Percentiles rank a stretch among this genome's conserved stretches.
Conservation (phyloP, 53 echinoderm and acorn worm species). For the Apostichopus leukothele region DNA sequence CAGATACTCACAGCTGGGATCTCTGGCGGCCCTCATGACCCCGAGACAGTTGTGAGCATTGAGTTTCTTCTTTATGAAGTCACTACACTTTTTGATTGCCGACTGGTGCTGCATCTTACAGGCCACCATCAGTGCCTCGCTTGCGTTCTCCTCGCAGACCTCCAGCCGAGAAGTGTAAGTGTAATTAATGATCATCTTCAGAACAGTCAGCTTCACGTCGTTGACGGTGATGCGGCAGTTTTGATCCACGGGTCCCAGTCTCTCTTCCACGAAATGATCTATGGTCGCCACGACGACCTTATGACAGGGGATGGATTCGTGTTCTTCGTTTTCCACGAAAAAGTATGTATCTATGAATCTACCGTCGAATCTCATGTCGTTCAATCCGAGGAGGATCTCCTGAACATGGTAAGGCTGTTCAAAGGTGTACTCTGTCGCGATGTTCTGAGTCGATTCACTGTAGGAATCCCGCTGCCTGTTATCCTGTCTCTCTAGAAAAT, state of each 20-base stretch:
- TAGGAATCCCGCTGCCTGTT: conserved; percentile 60
- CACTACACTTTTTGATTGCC: conserved; percentile 91
- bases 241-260: conserved; percentile 60
- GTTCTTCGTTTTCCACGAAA: conserved; percentile 54
- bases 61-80: conserved; percentile 82
- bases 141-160: conserved; percentile 90
- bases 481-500: conserved; percentile 86
- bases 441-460: conserved; percentile 62
- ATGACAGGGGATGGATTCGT: conserved; percentile 76
- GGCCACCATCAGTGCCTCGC: conserved; percentile 79
- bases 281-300: conserved; percentile 93
- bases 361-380: conserved; percentile 82
- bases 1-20: conserved; percentile 79
- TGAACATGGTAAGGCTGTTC: conserved; percentile 98
- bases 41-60: conserved; percentile 88
- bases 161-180: conserved; percentile 96
- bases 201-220: conserved; percentile 71
- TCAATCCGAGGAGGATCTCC: conserved; percentile 91
- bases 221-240: conserved; percentile 67
- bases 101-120: conserved; percentile 86
- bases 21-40: conserved; percentile 75
- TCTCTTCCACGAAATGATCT: conserved; percentile 79
- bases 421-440: conserved; percentile 88
- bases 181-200: conserved; percentile 91
- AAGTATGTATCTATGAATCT: conserved; percentile 86